Evolutionary conservation across 2,888 invertebrate species (phyloP).

Genomic region (Abrostola tripartita): DNA sequence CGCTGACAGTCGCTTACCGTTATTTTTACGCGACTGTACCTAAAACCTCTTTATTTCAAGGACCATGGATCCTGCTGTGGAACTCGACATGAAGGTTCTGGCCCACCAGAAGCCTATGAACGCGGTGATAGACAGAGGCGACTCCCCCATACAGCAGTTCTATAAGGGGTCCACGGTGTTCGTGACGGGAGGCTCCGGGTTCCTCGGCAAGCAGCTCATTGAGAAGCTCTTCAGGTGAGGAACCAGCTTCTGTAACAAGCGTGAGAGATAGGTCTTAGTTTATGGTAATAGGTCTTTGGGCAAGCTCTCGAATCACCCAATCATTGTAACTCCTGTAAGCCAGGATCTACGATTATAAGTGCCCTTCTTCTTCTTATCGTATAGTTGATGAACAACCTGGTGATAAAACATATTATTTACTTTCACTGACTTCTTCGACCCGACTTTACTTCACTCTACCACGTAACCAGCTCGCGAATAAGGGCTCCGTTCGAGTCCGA

Average conservation of each 20-base stretch:
- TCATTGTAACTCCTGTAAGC: no score
- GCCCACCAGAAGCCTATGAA: constrained; percentile 34
- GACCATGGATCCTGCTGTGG: constrained; percentile 35
- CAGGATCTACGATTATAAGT: background rate
- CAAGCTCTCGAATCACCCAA: background rate
- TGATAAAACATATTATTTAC: no score
- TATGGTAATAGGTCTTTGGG: background rate
- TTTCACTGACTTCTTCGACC: no score
- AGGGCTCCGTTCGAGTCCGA: no score
- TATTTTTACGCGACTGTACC: no score
- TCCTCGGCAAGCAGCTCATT: constrained; percentile 96
- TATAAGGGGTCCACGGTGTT: constrained; percentile 82
- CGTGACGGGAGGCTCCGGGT: constrained; percentile 96
- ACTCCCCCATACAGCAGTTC: constrained; percentile 58
- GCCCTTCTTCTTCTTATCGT: no score
- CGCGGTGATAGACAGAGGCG: constrained; percentile 40
- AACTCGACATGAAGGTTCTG: constrained; percentile 7
- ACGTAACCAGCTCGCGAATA: no score
- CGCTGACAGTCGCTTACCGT: no score
- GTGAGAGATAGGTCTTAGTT: background rate
- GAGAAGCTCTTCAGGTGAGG: constrained; percentile 91
- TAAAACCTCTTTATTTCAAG: no score
- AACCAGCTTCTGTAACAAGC: background rate
- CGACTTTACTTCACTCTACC: no score
- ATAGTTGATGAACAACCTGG: background rate